Percentiles rank a stretch among this genome's conserved stretches.
Evolutionary conservation across 2,113 vertebrate genomes (phyloP).

Genomic region (Trogon surrucura): DNA sequence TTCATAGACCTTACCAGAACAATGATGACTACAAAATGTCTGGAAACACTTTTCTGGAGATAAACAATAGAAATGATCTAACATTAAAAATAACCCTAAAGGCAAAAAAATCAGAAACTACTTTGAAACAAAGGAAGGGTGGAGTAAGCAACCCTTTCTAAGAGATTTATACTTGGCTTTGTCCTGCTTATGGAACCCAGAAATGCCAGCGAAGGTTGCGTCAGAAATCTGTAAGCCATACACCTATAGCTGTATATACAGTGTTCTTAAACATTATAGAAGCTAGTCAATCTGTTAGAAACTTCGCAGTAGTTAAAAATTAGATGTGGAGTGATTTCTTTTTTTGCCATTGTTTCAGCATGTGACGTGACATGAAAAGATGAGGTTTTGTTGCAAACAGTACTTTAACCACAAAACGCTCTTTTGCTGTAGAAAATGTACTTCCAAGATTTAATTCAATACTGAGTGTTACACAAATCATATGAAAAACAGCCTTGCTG

Average conservation of each 20-base stretch:
- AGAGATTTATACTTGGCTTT: background rate
- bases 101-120: background rate
- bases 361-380: constrained; percentile 11
- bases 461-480: background rate
- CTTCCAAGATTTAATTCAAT: constrained; percentile 52
- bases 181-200: background rate
- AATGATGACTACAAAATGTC: background rate
- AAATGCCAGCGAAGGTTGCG: background rate
- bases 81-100: constrained; percentile 46
- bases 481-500: background rate
- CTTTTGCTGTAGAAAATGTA: constrained; percentile 38
- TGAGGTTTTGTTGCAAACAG: constrained; percentile 13
- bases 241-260: background rate
- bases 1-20: background rate
- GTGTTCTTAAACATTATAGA: background rate
- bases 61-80: constrained; percentile 53
- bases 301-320: background rate
- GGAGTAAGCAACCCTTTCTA: constrained; percentile 5
- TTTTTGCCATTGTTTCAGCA: constrained; percentile 34
- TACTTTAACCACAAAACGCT: constrained; percentile 22
- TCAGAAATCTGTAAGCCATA: background rate
- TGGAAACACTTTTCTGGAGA: constrained; percentile 35
- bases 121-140: constrained; percentile 59
- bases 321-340: background rate
- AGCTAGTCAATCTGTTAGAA: background rate